Evolutionary conservation across 2,888 invertebrate species (phyloP).

Genomic region (Sturmia bella): DNA sequence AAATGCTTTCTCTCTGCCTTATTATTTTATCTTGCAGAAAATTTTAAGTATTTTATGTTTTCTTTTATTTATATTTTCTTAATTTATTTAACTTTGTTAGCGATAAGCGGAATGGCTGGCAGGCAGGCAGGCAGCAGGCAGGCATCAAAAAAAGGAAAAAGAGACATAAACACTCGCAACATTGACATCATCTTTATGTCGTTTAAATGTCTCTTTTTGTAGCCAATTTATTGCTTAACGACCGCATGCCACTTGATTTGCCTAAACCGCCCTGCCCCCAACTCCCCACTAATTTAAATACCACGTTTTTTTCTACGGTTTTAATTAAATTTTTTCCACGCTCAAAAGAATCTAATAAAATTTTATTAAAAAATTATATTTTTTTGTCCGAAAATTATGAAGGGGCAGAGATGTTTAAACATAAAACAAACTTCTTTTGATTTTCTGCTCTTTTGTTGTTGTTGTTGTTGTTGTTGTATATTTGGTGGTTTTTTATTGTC

Average conservation of each 20-base stretch:
- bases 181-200: slow-evolving; percentile 73
- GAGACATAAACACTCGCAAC: slow-evolving; percentile 67
- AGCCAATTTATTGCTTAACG: slow-evolving; percentile 80
- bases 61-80: slow-evolving; percentile 58
- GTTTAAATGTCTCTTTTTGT: slow-evolving; percentile 71
- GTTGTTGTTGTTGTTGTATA: slow-evolving; percentile 45
- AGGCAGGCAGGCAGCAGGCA: no score
- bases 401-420: neutral
- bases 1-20: slow-evolving; percentile 35
- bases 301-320: slow-evolving; percentile 45
- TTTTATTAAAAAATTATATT: slow-evolving; percentile 62
- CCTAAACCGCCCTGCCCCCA: neutral
- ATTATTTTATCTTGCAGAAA: slow-evolving; percentile 49
- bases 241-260: slow-evolving; percentile 73
- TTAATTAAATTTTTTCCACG: slow-evolving; percentile 64
- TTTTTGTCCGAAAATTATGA: slow-evolving; percentile 46
- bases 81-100: slow-evolving; percentile 58
- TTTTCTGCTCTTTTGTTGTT: slow-evolving; percentile 44
- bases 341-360: slow-evolving; percentile 49
- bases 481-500: slow-evolving; percentile 46
- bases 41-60: slow-evolving; percentile 60
- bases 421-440: slow-evolving; percentile 29
- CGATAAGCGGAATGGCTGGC: slow-evolving; percentile 47
- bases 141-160: slow-evolving; percentile 6
- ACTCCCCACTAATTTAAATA: slow-evolving; percentile 51